A percentile compares a stretch with the other conserved stretches of the same genome.
These are phyloP conservation scores for Anthophora plumipes DNA, from an alignment of 2,888 invertebrate genomes.

Conservation along the genomic window DNA sequence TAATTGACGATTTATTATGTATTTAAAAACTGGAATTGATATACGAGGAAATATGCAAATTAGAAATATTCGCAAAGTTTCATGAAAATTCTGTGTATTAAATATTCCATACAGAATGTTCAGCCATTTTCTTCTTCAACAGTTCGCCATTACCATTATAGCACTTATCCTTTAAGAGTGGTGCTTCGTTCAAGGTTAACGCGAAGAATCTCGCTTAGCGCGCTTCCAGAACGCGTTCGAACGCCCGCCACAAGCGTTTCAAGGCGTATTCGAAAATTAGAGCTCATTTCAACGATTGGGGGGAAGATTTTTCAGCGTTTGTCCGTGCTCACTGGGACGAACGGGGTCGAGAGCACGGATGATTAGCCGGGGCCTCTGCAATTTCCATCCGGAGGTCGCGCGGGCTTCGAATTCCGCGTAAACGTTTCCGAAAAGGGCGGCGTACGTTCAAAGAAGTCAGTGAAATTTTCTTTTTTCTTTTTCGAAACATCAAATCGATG, in stretches of 20 bases:
- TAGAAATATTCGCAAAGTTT: background rate
- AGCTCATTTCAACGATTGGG: conserved; percentile 38
- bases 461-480: background rate
- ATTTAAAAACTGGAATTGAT: no score
- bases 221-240: background rate
- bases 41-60: background rate
- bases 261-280: conserved; percentile 34
- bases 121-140: background rate
- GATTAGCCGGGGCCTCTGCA: conserved; percentile 53
- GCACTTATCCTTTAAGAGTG: background rate
- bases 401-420: conserved; percentile 32
- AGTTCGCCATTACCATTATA: background rate
- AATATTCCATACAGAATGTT: no score
- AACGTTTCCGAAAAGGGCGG: conserved; percentile 30
- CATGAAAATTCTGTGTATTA: background rate
- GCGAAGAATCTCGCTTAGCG: background rate
- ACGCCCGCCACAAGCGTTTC: background rate
- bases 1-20: no score
- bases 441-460: no score
- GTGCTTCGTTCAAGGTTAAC: conserved; percentile 24
- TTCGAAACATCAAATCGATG: no score
- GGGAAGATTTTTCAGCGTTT: conserved; percentile 45
- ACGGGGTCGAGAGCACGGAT: conserved; percentile 75
- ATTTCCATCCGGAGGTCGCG: conserved; percentile 27
- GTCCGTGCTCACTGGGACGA: conserved; percentile 59